phyloP scores from a whole-genome alignment of 92 coral and sea anemone genomes.

The Montipora capitata region DNA sequence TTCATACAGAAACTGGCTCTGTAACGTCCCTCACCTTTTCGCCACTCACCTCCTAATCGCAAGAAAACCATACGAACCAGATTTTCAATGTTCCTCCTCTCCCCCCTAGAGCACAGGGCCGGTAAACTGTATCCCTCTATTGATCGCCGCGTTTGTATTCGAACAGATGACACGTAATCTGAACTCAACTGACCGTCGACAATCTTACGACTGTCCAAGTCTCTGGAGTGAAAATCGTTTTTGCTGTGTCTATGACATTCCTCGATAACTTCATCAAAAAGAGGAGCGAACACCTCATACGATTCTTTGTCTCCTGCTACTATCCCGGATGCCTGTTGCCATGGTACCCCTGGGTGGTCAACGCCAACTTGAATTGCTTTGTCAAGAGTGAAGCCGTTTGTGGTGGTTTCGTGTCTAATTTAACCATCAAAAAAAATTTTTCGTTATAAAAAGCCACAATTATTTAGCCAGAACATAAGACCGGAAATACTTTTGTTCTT shows the following conservation, averaged over 20 bases:
- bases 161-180: conserved; percentile 52
- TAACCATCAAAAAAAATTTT: not conserved
- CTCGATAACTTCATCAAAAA: conserved; percentile 82
- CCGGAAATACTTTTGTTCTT: too few relatives aligned
- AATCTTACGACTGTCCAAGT: conserved; percentile 69
- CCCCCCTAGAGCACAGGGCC: conserved; percentile 70
- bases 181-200: conserved; percentile 58
- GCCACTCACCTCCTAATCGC: conserved; percentile 76
- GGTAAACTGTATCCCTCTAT: conserved; percentile 83
- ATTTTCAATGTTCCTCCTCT: conserved; percentile 76
- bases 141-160: conserved; percentile 79
- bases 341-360: conserved; percentile 82
- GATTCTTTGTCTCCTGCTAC: conserved; percentile 86
- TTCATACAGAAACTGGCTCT: not conserved
- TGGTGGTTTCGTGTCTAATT: conserved; percentile 54
- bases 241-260: conserved; percentile 66
- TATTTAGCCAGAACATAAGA: too few relatives aligned
- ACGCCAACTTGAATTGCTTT: conserved; percentile 90
- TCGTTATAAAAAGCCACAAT: too few relatives aligned
- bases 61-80: conserved; percentile 67
- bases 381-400: conserved; percentile 79
- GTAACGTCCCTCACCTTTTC: conserved; percentile 35
- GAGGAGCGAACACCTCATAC: conserved; percentile 74
- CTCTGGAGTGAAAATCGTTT: conserved; percentile 57
- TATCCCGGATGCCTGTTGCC: conserved; percentile 83